A percentile compares a stretch with the other conserved stretches of the same genome.
Conservation (phyloP, 2,113 vertebrate genomes). For the Synodontis membranacea region DNA sequence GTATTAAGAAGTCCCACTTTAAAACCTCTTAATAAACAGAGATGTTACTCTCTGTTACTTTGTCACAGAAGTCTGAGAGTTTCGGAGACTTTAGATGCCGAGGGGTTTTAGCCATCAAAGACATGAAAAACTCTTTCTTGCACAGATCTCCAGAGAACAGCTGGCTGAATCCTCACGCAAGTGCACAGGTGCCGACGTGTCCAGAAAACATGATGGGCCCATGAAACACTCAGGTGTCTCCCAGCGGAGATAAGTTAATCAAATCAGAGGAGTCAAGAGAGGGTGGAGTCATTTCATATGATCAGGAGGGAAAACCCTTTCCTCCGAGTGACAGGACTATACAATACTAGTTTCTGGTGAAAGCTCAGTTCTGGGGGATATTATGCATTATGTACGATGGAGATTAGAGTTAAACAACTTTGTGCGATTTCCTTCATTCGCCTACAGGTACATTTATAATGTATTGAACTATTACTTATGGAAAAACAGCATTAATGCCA, state of each 20-base stretch:
- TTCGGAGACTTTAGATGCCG: neutral
- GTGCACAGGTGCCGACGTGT: constrained; percentile 13
- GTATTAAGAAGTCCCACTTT: neutral
- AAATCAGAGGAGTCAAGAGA: constrained; percentile 6
- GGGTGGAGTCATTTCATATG: neutral
- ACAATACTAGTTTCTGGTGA: constrained; percentile 6
- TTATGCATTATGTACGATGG: neutral
- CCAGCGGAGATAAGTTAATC: neutral
- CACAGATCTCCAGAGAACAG: constrained; percentile 8
- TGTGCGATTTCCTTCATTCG: neutral
- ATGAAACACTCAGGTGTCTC: constrained; percentile 35
- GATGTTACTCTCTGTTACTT: constrained; percentile 7
- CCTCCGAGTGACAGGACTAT: neutral
- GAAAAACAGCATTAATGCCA: neutral
- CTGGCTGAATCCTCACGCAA: constrained; percentile 17
- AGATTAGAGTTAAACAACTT: neutral
- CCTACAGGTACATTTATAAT: neutral
- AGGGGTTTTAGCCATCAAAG: constrained; percentile 34
- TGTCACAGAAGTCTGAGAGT: neutral
- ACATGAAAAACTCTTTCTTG: constrained; percentile 11
- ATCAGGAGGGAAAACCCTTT: neutral
- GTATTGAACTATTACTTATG: neutral
- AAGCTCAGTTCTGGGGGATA: neutral
- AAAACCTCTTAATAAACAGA: neutral
- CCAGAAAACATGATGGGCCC: constrained; percentile 30